Base-by-base conservation (phyloP, 2,113 vertebrate genomes). In the Pao palembangensis region DNA sequence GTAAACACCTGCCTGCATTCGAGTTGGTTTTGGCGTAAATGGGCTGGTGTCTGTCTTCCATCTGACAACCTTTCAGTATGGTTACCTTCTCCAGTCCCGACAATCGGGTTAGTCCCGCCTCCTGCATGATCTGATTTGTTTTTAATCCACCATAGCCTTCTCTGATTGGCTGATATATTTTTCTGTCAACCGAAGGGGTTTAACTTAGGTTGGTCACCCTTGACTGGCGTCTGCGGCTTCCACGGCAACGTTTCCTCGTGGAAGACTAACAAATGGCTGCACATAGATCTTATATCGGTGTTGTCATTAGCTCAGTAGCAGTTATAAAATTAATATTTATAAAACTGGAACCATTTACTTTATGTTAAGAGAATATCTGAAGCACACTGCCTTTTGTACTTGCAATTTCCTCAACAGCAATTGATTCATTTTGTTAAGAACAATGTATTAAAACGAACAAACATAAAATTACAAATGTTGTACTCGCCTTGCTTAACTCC, bases 201-300 rank as follows among this genome's bases (percentile, higher is more conserved):
- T 46, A 31, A 0, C 58, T 55, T 87, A 81, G 87, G 78, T 88
- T 88, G 88, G 79, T 80, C 66, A 58, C 47, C 19, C 25, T 56
- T 20, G 58, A 53, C 64, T 69, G 76, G 91, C 89, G 84, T 91
- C 85, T 82, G 82, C 79, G 84, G 87, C 81, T 91, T 87, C 85
- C 90, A 89, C 74, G 82, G 89, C 89, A 91, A 90, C 87, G 78
- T 86, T 55, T 54, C 75, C 58, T 71, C 64, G 25, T 42, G 53
- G 56, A 19, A 31, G 64, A 72, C 66, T 69, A 8, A 38, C 10
- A 8, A 10, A 38, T 12, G 34, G 34, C 34, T 38, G 34, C 11
- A 12, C 34, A 38, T 8, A 7, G 34, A 3, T 34, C 14, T 38
- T 58, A 44, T 15, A 52, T n/a, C 14, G 43, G 43, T 47, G 3